Evolutionary conservation across 2,797 vertebrate genomes (phyloP), one percentile per base, ranked within the genome.

Genomic region (Xenopus petersii): DNA sequence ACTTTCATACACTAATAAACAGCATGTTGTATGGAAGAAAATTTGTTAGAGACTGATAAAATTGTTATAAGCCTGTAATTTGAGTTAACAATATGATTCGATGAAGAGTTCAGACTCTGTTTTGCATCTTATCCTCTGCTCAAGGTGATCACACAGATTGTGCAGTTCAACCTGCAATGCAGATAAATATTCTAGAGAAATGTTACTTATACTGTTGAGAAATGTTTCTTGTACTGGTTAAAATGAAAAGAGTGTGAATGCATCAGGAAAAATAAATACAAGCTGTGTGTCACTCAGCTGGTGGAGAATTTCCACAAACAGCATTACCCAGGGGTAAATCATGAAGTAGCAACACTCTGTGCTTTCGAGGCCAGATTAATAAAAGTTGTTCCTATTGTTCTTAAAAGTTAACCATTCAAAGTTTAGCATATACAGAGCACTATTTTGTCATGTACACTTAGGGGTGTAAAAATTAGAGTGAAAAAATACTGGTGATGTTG

Each of bases 1-100:
- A 46, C 17, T 62, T 77, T 46, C 55, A 33, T 33, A 48, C 7
- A 30, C 36, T 26, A 77, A 77, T 47, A 77, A 54, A 36, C 15
- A 51, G 15, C 36, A 30, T 12, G 15, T 15, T 51, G 49, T 51
- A 12, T 51, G 49, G 4, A 4, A 51, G 11, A n/a, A n/a, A n/a
- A n/a, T n/a, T n/a, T n/a, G 33, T 63, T 33, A 63, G 10, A 36
- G n/a, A 64, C 17, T 9, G 15, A 64, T 16, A 15, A 7, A 46
- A 33, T 42, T n/a, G 4, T 12, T 16, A 46, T n/a, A 21, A 36
- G 62, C 16, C 12, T 64, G 16, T 9, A 64, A 47, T 16, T 15
- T 5, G n/a, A 64, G 58, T 60, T 10, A 15, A 15, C 3, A 60
- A 60, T 24, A 24, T 42, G n/a, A 10, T 21, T 7, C n/a, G 24